Base-by-base conservation (phyloP, 2,113 vertebrate species). In the Stictonetta naevosa region DNA sequence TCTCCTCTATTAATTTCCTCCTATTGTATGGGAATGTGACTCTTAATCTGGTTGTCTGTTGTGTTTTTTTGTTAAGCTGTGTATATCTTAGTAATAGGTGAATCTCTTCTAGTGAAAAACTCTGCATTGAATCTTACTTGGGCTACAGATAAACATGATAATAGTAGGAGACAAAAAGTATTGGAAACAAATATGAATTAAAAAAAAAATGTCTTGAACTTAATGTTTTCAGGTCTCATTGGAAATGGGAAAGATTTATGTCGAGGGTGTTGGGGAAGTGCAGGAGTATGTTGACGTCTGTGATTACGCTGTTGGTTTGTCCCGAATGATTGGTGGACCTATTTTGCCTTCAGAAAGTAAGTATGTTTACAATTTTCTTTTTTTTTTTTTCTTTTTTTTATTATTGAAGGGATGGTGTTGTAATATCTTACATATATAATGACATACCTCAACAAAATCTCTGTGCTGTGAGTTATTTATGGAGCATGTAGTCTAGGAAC, bases 211-310 rank as follows among this genome's bases (percentile, higher is more conserved):
- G 6, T 66, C 68, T 91, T 73, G 3, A 21, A 67, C 36, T 85
- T 83, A 85, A 56, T 94, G 79, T 93, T 94, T 96, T 85, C 92
- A 99, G 99, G 98, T 99, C 48, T 99, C 99, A 59, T 95, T 99
- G 82, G 99, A 99, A 98, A 99, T 99, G 99, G 99, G 99, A 8
- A 99, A 99, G 94, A 99, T 99, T 97, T 98, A 98, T 73, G 98
- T 99, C 3, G 99, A 99, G 98, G 99, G 99, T 78, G 98, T 99
- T 60, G 99, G 99, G 28, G 99, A 99, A 96, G 99, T 99, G 88
- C 99, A 99, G 77, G 99, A 99, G 82, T 99, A 99, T 8, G 97
- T 99, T 74, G 99, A 99, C 62, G 97, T 99, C 85, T 99, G 99
- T 33, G 99, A 99, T 96, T 99, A 99, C 8, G 99, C 99, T n/a